phyloP scores from a whole-genome alignment of 2,888 invertebrate species.

The Drosophila barbarae region DNA sequence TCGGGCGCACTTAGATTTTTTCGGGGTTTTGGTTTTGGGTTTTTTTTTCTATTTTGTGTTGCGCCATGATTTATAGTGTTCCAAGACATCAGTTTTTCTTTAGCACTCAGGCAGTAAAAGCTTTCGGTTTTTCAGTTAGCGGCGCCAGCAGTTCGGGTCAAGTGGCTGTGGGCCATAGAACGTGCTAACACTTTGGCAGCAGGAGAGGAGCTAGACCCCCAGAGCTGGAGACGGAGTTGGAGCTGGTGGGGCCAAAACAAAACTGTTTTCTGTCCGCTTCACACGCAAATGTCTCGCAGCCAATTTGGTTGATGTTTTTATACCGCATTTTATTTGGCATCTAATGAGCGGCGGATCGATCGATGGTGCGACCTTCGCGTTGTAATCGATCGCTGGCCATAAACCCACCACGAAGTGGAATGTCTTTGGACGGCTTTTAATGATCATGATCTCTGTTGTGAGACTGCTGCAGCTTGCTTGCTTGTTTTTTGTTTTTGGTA shows the following conservation, averaged over 20 bases:
- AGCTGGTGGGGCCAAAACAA: conserved; percentile 21
- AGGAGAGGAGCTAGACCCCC: conserved; percentile 1
- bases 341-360: conserved; percentile 63
- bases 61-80: conserved; percentile 66
- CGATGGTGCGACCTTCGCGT: conserved; percentile 63
- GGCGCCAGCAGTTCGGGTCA: conserved; percentile 47
- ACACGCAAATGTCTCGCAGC: conserved; percentile 67
- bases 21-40: conserved; percentile 37
- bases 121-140: conserved; percentile 37
- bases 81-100: conserved; percentile 32
- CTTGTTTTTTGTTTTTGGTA: conserved; percentile 52
- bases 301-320: conserved; percentile 60
- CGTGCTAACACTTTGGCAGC: conserved; percentile 69
- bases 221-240: background rate
- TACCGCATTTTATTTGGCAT: conserved; percentile 73
- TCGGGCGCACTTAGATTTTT: conserved; percentile 64
- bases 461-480: conserved; percentile 25
- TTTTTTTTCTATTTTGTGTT: conserved; percentile 21
- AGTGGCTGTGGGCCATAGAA: conserved; percentile 57
- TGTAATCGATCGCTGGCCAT: conserved; percentile 68
- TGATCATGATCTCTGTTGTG: conserved; percentile 48
- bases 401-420: conserved; percentile 71
- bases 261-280: conserved; percentile 58
- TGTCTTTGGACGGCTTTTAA: conserved; percentile 67
- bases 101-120: conserved; percentile 34